These are phyloP conservation scores for Mycteria americana DNA, from an alignment of 2,797 vertebrate species.

Conservation along the genomic window DNA sequence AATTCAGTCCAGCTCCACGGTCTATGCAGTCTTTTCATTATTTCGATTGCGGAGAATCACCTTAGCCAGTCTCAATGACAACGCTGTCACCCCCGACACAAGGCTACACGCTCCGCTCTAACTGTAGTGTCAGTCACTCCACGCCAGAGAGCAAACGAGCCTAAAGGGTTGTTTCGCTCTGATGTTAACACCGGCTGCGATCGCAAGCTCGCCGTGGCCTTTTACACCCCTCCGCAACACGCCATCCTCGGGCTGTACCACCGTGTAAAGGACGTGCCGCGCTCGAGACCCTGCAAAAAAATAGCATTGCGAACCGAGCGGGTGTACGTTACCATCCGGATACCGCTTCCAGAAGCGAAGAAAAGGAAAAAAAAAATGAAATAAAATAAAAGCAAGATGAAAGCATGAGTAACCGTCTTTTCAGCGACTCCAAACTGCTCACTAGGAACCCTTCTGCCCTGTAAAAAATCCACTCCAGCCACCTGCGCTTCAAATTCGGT, in stretches of 20 bases:
- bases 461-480: not conserved
- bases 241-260: not conserved
- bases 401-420: not conserved
- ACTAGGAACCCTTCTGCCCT: not conserved
- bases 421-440: rapidly evolving
- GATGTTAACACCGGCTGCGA: too few species aligned
- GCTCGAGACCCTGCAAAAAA: not conserved
- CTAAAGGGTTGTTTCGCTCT: not conserved
- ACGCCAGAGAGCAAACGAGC: not conserved
- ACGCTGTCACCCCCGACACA: not conserved
- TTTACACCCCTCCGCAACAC: not conserved
- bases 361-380: not conserved
- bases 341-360: not conserved
- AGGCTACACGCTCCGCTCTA: too few species aligned
- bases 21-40: not conserved
- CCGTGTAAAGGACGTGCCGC: rapidly evolving
- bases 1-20: not conserved
- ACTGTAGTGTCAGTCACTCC: not conserved
- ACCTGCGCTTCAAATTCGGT: not conserved
- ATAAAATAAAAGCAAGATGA: not conserved
- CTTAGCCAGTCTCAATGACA: not conserved
- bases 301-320: rapidly evolving
- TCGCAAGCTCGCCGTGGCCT: not conserved
- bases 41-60: not conserved
- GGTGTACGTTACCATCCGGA: rapidly evolving